phyloP scores from a whole-genome alignment of 2,797 vertebrate genomes.

The Pygocentrus nattereri region DNA sequence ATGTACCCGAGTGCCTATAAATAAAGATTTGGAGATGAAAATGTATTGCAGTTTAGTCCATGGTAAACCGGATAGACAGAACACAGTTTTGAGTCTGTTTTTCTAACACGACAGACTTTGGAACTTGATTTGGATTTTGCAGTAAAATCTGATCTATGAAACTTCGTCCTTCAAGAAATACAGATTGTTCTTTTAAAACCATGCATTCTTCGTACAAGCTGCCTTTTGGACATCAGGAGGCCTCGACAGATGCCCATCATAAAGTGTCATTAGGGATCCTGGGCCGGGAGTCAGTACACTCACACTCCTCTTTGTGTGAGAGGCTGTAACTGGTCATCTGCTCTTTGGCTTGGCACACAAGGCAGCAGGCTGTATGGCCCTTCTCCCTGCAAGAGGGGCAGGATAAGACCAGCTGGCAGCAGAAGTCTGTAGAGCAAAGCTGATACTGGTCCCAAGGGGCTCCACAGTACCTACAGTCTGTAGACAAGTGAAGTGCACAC shows the following conservation, averaged over 20 bases:
- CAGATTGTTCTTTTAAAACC: background rate
- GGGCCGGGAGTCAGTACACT: slow-evolving; percentile 87
- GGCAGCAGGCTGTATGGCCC: slow-evolving; percentile 90
- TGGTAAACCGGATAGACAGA: background rate
- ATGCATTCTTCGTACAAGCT: background rate
- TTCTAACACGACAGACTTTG: slow-evolving; percentile 1
- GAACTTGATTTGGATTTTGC: background rate
- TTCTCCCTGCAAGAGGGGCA: slow-evolving; percentile 82
- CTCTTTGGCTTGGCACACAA: slow-evolving; percentile 86
- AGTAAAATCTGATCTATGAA: slow-evolving; percentile 4
- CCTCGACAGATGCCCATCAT: slow-evolving; percentile 3
- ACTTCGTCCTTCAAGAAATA: background rate
- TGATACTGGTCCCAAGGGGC: slow-evolving; percentile 90
- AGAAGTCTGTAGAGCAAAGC: slow-evolving; percentile 88
- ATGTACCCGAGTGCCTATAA: slow-evolving; percentile 16
- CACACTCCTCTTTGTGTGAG: slow-evolving; percentile 88
- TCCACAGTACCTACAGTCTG: slow-evolving; percentile 93
- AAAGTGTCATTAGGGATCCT: slow-evolving; percentile 84
- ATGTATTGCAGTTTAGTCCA: slow-evolving; percentile 12
- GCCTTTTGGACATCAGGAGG: background rate
- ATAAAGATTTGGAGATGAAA: background rate
- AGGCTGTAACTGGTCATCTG: slow-evolving; percentile 68
- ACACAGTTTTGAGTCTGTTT: background rate
- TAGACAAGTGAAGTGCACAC: slow-evolving; percentile 1
- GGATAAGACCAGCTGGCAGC: slow-evolving; percentile 91